Conservation (phyloP, 2,113 vertebrate genomes). For the Epinephelus moara region DNA sequence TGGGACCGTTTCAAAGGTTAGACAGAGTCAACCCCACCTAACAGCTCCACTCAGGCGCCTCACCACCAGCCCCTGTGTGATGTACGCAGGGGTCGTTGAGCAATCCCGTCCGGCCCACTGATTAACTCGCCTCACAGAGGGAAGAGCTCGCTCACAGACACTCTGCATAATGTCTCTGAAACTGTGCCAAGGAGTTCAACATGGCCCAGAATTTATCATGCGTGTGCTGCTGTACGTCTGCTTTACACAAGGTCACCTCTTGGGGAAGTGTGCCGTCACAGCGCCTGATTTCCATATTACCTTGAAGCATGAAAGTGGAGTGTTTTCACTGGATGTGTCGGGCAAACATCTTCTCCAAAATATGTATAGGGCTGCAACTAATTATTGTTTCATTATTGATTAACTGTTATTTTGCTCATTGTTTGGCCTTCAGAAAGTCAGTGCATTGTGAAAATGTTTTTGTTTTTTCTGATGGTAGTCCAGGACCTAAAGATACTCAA, state of each 20-base stretch:
- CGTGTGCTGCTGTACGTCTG: background rate
- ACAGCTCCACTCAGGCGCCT: background rate
- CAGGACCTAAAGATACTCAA: background rate
- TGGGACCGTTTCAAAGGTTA: conserved; percentile 17
- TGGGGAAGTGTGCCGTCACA: background rate
- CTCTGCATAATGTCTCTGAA: conserved; percentile 16
- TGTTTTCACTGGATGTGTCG: background rate
- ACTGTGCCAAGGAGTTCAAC: conserved; percentile 11
- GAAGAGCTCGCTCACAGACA: background rate
- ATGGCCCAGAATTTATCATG: conserved; percentile 16
- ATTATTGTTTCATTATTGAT: background rate
- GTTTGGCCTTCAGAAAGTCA: too few relatives aligned
- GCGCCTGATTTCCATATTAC: background rate
- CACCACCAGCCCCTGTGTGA: background rate
- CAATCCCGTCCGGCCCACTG: background rate
- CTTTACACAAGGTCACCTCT: conserved; percentile 1
- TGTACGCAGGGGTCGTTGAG: background rate
- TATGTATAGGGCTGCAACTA: background rate
- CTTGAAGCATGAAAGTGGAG: background rate
- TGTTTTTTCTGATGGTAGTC: too few relatives aligned
- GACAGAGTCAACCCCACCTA: background rate
- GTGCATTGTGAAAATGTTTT: too few relatives aligned
- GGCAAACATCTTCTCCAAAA: background rate
- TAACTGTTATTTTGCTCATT: too few relatives aligned
- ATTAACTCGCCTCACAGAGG: background rate